phyloP scores from a whole-genome alignment of 2,888 invertebrate species.

The Endotricha flammealis region DNA sequence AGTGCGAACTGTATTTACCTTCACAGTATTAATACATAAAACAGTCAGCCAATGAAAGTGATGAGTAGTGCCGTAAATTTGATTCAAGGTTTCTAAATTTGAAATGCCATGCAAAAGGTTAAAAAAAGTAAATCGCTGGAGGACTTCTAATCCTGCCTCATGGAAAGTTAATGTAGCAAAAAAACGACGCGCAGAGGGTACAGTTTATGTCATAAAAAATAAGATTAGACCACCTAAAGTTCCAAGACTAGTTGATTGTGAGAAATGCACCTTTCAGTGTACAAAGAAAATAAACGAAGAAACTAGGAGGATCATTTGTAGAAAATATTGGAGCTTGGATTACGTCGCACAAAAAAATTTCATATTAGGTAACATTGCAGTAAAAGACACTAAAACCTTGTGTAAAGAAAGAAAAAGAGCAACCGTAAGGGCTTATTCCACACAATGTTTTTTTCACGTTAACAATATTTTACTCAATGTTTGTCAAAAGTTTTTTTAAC shows the following conservation, averaged over 20 bases:
- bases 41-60: too few species aligned
- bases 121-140: neutral
- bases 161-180: slow-evolving; percentile 3
- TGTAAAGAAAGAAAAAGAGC: slow-evolving; percentile 1
- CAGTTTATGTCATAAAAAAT: neutral
- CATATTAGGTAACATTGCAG: neutral
- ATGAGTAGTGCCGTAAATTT: too few species aligned
- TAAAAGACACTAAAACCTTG: neutral
- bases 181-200: slow-evolving; percentile 1
- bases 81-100: too few species aligned
- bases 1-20: too few species aligned
- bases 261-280: slow-evolving; percentile 4
- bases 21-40: too few species aligned
- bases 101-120: slow-evolving; percentile 7
- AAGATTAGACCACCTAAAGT: neutral
- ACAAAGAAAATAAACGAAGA: neutral
- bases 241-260: slow-evolving; percentile 2
- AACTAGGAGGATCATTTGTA: neutral
- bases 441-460: slow-evolving; percentile 5
- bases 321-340: slow-evolving; percentile 11
- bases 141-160: neutral
- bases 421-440: slow-evolving; percentile 1
- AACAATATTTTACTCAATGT: neutral
- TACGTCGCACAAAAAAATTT: neutral
- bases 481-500: slow-evolving; percentile 10